phyloP scores from a whole-genome alignment of 2,888 invertebrate genomes.

The Sussaba pulchella region DNA sequence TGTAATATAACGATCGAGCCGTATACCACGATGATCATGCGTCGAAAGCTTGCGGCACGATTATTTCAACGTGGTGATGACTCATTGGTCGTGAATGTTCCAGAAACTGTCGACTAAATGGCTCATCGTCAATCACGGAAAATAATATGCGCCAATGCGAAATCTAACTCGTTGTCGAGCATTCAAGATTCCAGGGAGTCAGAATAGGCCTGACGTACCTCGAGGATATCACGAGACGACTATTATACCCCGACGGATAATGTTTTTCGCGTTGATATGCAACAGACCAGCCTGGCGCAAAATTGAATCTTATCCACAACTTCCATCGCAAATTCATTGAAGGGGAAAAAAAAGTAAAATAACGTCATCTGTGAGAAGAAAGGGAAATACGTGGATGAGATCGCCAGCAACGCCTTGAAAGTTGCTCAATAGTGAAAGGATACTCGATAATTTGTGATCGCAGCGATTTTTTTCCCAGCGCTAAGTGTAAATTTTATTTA shows the following conservation, averaged over 20 bases:
- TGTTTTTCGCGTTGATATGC: neutral
- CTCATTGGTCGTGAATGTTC: too few relatives aligned
- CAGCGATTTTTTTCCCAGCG: neutral
- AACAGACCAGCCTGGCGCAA: neutral
- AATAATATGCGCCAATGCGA: neutral
- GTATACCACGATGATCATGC: too few relatives aligned
- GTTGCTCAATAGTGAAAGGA: constrained; percentile 65
- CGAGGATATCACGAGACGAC: constrained; percentile 26
- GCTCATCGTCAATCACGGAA: neutral
- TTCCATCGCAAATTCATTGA: constrained; percentile 5
- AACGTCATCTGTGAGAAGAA: constrained; percentile 18
- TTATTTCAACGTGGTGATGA: too few relatives aligned
- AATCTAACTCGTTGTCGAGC: neutral
- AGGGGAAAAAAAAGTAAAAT: constrained; percentile 10
- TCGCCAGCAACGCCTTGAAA: constrained; percentile 48
- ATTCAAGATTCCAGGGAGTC: neutral
- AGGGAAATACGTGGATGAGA: constrained; percentile 20
- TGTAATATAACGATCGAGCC: too few relatives aligned
- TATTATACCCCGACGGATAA: neutral
- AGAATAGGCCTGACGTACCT: neutral
- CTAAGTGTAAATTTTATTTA: neutral
- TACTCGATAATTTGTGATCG: constrained; percentile 26
- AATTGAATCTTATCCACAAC: constrained; percentile 13
- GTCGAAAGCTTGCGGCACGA: too few relatives aligned
- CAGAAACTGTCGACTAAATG: neutral